Evolutionary conservation across 2,113 vertebrate genomes (phyloP), one percentile per base, ranked within the genome.

Genomic region (Solea solea): DNA sequence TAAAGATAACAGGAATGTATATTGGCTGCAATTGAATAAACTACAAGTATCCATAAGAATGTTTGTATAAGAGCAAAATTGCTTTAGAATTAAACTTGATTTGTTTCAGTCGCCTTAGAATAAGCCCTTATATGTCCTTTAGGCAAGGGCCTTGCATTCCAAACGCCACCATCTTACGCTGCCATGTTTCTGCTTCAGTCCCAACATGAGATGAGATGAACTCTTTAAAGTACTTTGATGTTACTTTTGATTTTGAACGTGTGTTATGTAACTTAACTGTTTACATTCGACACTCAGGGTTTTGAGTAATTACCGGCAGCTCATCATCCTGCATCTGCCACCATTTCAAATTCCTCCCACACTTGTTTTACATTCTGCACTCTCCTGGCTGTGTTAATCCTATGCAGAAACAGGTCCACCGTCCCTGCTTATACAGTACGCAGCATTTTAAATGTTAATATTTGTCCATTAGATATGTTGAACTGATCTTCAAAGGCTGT

Each of bases 301-400:
- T 86, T 58, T 72, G 59, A 78, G 78, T 59, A 70, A 70, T 76
- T 74, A 78, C 53, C 82, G 70, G 63, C 72, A 49, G 68, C n/a
- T n/a, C n/a, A n/a, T 74, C 64, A 82, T 79, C 69, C 69, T 68
- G 67, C 68, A 72, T 70, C 72, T 84, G 84, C 69, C 70, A 41
- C 28, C 34, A 4, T 83, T 84, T 81, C 85, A 85, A 80, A 84
- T 82, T 21, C 86, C 90, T 72, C 90, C 87, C 83, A 90, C 89
- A 28, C 83, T 76, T 77, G 72, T 83, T 87, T 86, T 83, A 70
- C 72, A 78, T 80, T 72, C 72, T 81, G 66, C 67, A 51, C 82
- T 76, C 76, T 66, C 51, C 68, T 50, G 69, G 60, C 68, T 83
- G 48, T 57, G 74, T 51, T 79, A 82, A 87, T 86, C 71, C 63